phyloP scores from a whole-genome alignment of 2,113 vertebrate species.

The Aptenodytes forsteri region DNA sequence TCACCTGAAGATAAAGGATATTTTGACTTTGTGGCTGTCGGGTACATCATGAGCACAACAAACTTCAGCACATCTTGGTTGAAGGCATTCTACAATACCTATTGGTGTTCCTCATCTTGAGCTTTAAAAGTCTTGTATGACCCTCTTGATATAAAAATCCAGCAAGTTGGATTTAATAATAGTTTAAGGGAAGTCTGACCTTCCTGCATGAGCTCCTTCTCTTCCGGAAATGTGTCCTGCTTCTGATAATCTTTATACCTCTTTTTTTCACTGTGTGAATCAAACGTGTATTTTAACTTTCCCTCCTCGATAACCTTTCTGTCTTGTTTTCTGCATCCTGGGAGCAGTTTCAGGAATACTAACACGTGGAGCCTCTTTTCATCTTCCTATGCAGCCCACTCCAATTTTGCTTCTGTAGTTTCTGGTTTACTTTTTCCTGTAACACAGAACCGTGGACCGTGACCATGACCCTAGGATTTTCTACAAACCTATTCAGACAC shows the following conservation, averaged over 20 bases:
- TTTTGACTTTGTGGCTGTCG: background rate
- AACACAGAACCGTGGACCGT: background rate
- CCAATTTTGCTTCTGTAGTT: background rate
- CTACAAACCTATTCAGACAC: background rate
- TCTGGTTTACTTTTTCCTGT: background rate
- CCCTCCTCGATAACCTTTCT: background rate
- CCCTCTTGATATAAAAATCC: background rate
- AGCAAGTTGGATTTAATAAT: background rate
- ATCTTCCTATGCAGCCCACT: background rate
- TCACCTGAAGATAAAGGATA: background rate
- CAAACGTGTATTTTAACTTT: background rate
- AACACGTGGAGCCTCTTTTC: background rate
- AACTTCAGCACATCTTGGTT: background rate
- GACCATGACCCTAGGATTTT: background rate
- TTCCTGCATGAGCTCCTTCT: background rate
- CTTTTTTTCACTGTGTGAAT: background rate
- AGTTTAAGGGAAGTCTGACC: background rate
- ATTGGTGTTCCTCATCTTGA: background rate
- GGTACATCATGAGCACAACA: background rate
- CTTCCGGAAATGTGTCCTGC: background rate
- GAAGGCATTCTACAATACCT: background rate
- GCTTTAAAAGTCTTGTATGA: background rate
- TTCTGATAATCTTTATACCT: background rate
- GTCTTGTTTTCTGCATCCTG: background rate
- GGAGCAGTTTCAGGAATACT: background rate